These are phyloP conservation scores for Callocephalon fimbriatum DNA, from an alignment of 2,113 vertebrate species.

Conservation along the genomic window DNA sequence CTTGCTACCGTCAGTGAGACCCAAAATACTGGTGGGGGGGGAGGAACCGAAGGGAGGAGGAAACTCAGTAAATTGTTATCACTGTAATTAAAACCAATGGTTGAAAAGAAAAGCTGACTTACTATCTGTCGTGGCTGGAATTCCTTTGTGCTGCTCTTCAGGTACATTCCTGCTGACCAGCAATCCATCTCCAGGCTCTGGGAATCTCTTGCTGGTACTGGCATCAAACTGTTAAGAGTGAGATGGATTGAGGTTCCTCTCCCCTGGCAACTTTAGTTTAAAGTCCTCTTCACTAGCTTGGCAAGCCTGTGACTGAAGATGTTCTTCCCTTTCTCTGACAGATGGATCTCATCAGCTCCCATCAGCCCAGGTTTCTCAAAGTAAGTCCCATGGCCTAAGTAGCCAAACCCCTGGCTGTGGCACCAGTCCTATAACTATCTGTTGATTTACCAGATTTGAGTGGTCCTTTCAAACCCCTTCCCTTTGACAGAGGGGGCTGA, in stretches of 20 bases:
- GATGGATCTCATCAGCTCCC: background rate
- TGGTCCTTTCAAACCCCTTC: background rate
- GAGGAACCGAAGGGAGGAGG: background rate
- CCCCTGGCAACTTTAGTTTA: background rate
- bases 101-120: background rate
- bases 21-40: background rate
- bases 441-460: background rate
- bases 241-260: background rate
- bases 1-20: background rate
- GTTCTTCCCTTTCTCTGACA: background rate
- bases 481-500: background rate
- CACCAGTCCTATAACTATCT: background rate
- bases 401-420: background rate
- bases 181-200: background rate
- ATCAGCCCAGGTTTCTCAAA: background rate
- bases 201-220: background rate
- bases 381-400: background rate
- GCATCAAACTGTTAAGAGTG: background rate
- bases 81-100: background rate
- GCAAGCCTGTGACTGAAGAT: background rate
- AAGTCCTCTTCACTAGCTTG: background rate
- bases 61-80: background rate
- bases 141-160: background rate
- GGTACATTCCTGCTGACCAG: background rate
- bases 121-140: background rate